These are phyloP conservation scores for Drosophila nannoptera DNA, from an alignment of 1,140 invertebrate species.

Conservation along the genomic window DNA sequence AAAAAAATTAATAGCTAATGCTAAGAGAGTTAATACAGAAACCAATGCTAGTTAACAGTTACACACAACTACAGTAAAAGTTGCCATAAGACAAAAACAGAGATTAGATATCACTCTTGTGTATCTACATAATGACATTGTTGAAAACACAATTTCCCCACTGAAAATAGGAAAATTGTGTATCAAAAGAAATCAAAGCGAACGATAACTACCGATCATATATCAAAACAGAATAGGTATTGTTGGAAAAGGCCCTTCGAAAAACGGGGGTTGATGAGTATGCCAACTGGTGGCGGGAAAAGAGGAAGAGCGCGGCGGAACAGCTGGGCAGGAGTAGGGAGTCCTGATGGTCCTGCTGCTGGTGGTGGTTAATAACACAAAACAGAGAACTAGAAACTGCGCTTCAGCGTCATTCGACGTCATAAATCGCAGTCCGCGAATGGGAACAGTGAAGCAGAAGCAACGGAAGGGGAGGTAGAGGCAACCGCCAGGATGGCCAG, in stretches of 20 bases:
- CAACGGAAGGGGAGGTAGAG: not conserved
- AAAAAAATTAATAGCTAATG: too few species aligned
- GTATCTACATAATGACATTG: too few species aligned
- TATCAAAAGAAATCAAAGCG: not conserved
- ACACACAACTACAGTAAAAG: too few species aligned
- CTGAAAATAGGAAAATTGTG: not conserved
- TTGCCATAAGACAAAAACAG: not conserved
- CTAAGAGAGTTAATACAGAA: too few species aligned
- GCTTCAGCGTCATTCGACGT: slow-evolving; percentile 51
- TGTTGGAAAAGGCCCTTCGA: slow-evolving; percentile 32
- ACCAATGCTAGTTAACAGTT: too few species aligned
- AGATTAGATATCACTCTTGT: too few species aligned
- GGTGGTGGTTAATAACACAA: slow-evolving; percentile 56
- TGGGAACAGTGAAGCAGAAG: slow-evolving; percentile 10
- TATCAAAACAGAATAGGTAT: slow-evolving; percentile 15
- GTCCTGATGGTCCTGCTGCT: not conserved
- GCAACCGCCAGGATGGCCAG: slow-evolving; percentile 34
- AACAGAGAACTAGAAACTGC: slow-evolving; percentile 55
- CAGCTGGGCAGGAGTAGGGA: slow-evolving; percentile 18
- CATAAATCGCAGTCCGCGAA: slow-evolving; percentile 57
- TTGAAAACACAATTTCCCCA: not conserved
- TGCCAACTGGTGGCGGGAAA: slow-evolving; percentile 32
- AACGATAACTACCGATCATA: slow-evolving; percentile 1
- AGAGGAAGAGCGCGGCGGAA: not conserved
- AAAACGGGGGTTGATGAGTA: slow-evolving; percentile 52